A percentile compares a stretch with the other conserved stretches of the same genome.
phyloP scores from a whole-genome alignment of 2,797 vertebrate genomes.

The Spheniscus humboldti region DNA sequence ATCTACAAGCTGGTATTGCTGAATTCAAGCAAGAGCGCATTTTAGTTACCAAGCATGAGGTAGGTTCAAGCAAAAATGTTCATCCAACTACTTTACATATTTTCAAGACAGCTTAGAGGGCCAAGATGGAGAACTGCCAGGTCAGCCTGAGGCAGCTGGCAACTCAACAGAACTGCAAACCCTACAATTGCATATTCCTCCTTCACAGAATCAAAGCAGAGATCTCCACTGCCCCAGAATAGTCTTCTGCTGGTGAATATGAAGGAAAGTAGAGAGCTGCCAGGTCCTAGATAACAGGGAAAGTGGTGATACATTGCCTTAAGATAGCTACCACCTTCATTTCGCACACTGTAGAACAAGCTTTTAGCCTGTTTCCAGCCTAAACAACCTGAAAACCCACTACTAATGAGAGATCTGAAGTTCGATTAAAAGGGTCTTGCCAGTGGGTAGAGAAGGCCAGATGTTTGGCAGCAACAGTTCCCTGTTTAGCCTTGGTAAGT shows the following conservation, averaged over 20 bases:
- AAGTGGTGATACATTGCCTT: neutral
- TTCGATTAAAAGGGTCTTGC: neutral
- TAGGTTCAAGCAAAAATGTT: neutral
- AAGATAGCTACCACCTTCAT: neutral
- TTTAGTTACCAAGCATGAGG: neutral
- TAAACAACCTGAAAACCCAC: neutral
- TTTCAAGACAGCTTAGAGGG: neutral
- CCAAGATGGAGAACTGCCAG: neutral
- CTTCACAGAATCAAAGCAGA: neutral
- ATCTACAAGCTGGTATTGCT: neutral
- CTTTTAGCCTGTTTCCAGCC: neutral
- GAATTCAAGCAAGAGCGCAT: neutral
- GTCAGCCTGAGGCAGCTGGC: neutral
- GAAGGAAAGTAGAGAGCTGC: neutral
- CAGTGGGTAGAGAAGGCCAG: neutral
- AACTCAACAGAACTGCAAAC: neutral
- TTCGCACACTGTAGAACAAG: neutral
- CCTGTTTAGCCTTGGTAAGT: neutral
- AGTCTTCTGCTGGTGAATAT: neutral
- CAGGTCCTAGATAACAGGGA: neutral
- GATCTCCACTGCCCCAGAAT: neutral
- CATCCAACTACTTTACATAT: neutral
- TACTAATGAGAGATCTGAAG: neutral
- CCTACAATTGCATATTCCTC: neutral
- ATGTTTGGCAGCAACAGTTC: rapidly evolving